A percentile compares a stretch with the other conserved stretches of the same genome.
Evolutionary conservation across 2,797 vertebrate genomes (phyloP).

Genomic region (Sebastes baramenuke): DNA sequence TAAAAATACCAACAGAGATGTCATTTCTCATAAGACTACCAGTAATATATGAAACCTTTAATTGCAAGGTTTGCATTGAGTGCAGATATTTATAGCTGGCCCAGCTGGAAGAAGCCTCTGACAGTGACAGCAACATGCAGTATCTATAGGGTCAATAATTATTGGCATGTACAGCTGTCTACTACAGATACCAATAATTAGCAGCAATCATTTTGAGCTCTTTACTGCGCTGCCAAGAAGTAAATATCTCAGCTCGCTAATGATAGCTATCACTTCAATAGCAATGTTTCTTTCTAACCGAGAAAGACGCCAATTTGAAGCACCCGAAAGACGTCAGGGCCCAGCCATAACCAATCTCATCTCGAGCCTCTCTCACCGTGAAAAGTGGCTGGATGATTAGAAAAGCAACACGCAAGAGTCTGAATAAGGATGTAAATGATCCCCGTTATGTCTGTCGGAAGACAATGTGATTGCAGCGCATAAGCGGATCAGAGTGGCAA

Average conservation of each 20-base stretch:
- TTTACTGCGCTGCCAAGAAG: conserved; percentile 26
- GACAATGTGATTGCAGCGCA: conserved; percentile 7
- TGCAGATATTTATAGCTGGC: neutral
- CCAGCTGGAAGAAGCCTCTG: neutral
- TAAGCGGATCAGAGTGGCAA: conserved; percentile 8
- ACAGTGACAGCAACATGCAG: neutral
- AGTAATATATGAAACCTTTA: neutral
- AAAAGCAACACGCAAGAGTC: conserved; percentile 9
- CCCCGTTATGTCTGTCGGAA: neutral
- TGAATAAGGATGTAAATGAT: conserved; percentile 22
- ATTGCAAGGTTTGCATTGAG: conserved; percentile 7
- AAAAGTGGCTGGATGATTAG: conserved; percentile 24
- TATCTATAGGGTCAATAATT: conserved; percentile 6
- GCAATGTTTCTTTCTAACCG: conserved; percentile 14
- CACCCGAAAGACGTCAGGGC: conserved; percentile 37
- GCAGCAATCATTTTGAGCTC: conserved; percentile 23
- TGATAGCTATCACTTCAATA: conserved; percentile 38
- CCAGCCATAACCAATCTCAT: conserved; percentile 5
- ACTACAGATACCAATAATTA: conserved; percentile 50
- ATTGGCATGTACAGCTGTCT: conserved; percentile 50
- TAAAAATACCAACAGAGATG: conserved; percentile 1
- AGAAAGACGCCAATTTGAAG: conserved; percentile 25
- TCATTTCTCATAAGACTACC: neutral
- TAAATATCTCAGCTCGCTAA: conserved; percentile 48
- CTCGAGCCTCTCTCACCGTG: conserved; percentile 1